Evolutionary conservation across 2,797 vertebrate species (phyloP), one percentile per base, ranked within the genome.

Genomic region (Naso thynnoides): DNA sequence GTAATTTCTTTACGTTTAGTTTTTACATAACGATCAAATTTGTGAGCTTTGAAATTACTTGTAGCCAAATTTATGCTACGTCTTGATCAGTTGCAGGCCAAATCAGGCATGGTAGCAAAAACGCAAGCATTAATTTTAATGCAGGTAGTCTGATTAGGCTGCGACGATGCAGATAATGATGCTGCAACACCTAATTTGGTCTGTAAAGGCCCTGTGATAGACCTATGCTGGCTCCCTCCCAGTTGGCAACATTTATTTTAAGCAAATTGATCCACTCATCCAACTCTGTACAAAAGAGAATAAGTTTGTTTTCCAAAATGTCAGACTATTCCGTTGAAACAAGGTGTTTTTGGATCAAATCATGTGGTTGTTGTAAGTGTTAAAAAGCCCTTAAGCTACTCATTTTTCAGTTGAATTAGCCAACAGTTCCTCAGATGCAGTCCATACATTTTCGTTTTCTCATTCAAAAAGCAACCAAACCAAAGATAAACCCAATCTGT

Each of bases 401-500:
- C 14, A 31, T 61, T 60, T 61, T 47, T 71, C 26, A 44, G 64
- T 49, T 67, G 4, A 62, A 59, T 65, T 31, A 82, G 70, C 48
- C 52, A 47, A 9, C 16, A 59, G 65, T 26, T 54, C 42, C 42
- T 69, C 64, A 36, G 65, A 52, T 13, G 29, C 42, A 14, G 41
- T 21, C 16, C 65, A 39, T 29, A 19, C 60, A 45, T 61, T 48
- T 53, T 77, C 24, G 19, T 41, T 73, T 55, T 68, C 56, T 68
- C 38, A 73, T 19, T 54, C 48, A 27, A 58, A 65, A 1, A 36
- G 2, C 60, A 55, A 65, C 48, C 65, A 76, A 78, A 78, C 56
- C 61, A 88, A 81, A 85, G 64, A 75, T 16, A 41, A 71, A 23
- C 38, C 58, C 60, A 73, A 75, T 70, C 53, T 57, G 49, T 60